phyloP scores from a whole-genome alignment of 2,113 vertebrate genomes.

The Poecilia latipinna region DNA sequence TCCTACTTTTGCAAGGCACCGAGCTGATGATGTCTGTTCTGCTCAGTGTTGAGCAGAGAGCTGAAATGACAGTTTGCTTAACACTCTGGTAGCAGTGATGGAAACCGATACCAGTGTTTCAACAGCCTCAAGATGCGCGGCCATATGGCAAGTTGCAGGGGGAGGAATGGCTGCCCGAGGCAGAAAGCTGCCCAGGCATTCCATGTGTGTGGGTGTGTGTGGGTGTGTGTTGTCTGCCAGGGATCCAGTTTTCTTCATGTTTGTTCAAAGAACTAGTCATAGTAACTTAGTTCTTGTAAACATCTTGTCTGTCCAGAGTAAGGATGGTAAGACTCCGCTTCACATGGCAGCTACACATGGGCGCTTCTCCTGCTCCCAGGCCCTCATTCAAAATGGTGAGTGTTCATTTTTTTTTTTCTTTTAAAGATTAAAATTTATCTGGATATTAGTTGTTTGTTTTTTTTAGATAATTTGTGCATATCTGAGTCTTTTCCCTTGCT shows the following conservation, averaged over 20 bases:
- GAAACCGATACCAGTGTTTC: conserved; percentile 52
- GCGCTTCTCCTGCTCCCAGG: conserved; percentile 97
- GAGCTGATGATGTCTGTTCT: neutral
- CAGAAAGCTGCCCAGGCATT: conserved; percentile 64
- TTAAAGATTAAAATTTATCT: conserved; percentile 3
- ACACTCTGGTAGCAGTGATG: conserved; percentile 48
- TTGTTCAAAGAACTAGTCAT: neutral
- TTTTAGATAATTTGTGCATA: neutral
- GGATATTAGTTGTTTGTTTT: neutral
- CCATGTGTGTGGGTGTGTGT: conserved; percentile 23
- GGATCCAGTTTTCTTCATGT: conserved; percentile 20
- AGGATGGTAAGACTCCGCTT: conserved; percentile 96
- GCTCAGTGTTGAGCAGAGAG: neutral
- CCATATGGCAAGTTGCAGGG: conserved; percentile 59
- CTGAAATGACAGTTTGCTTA: conserved; percentile 28
- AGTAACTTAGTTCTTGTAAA: neutral
- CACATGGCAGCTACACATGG: conserved; percentile 98
- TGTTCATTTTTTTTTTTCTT: conserved; percentile 1
- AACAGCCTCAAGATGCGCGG: conserved; percentile 52
- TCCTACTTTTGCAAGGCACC: neutral
- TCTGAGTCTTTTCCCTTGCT: neutral
- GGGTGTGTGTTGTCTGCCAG: neutral
- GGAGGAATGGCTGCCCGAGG: conserved; percentile 52
- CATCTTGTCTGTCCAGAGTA: conserved; percentile 83
- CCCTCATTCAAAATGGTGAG: conserved; percentile 97